Conservation (phyloP, 1,140 invertebrate genomes). For the Chionoecetes opilio region DNA sequence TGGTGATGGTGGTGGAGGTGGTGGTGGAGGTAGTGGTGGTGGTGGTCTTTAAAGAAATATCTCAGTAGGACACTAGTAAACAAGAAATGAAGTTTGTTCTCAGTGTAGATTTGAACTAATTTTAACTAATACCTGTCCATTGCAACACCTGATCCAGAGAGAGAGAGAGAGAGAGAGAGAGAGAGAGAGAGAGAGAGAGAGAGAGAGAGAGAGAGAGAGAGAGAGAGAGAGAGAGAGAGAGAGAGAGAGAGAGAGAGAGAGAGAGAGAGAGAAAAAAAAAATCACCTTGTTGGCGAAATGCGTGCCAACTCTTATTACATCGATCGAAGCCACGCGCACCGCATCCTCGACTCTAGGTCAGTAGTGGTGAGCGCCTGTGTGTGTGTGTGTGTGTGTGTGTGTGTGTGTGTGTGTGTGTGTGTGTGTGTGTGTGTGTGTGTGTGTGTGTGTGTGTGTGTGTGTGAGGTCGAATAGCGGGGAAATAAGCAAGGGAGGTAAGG, state of each 20-base stretch:
- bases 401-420: not conserved
- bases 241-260: not conserved
- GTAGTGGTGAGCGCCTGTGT: not conserved
- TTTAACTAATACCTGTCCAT: too few species aligned
- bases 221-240: not conserved
- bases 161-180: too few species aligned
- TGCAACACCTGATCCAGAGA: not conserved
- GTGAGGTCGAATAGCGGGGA: not conserved
- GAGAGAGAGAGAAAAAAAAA: not conserved
- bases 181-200: too few species aligned
- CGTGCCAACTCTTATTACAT: not conserved
- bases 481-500: not conserved
- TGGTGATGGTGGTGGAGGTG: too few species aligned
- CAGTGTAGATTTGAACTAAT: too few species aligned
- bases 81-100: too few species aligned
- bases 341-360: not conserved
- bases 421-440: constrained; percentile 8
- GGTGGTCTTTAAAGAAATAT: too few species aligned
- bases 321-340: not conserved
- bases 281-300: not conserved
- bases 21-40: too few species aligned
- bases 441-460: constrained; percentile 19
- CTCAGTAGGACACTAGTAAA: too few species aligned
- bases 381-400: not conserved
- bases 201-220: constrained; percentile 1